phyloP scores from a whole-genome alignment of 2,888 invertebrate genomes.

The Mythimna pallens region DNA sequence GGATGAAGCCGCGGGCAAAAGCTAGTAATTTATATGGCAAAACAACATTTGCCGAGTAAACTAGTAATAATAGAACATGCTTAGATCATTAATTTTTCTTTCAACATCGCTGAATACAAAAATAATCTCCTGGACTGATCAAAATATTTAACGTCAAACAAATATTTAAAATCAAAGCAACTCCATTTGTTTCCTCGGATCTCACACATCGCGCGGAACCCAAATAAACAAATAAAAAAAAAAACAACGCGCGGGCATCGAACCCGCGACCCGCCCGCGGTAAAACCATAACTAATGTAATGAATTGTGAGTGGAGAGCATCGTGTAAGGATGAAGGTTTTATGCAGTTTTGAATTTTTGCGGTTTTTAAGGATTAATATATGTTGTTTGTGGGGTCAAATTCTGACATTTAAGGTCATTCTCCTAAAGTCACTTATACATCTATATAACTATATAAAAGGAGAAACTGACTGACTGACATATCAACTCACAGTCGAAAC shows the following conservation, averaged over 20 bases:
- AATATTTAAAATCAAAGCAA: constrained; percentile 14
- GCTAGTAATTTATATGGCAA: no score
- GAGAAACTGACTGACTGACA: no score
- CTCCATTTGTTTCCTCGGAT: constrained; percentile 39
- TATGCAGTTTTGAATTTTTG: constrained; percentile 9
- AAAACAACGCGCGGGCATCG: constrained; percentile 54
- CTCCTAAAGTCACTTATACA: no score
- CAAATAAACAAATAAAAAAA: constrained; percentile 49
- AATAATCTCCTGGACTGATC: constrained; percentile 18
- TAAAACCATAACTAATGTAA: constrained; percentile 38
- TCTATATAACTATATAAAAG: no score
- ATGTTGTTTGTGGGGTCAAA: background rate
- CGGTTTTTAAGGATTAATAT: background rate
- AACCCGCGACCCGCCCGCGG: constrained; percentile 44
- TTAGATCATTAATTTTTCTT: constrained; percentile 10
- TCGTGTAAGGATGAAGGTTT: constrained; percentile 3
- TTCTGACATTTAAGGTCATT: background rate
- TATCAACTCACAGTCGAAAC: no score
- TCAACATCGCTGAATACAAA: background rate
- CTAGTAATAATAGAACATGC: background rate
- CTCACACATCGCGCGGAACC: constrained; percentile 27
- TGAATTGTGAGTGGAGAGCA: constrained; percentile 31
- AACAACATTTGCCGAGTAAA: no score
- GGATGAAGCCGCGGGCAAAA: no score
- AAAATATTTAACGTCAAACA: constrained; percentile 35